phyloP scores from a whole-genome alignment of 2,888 invertebrate genomes.

The Meloe dianella region DNA sequence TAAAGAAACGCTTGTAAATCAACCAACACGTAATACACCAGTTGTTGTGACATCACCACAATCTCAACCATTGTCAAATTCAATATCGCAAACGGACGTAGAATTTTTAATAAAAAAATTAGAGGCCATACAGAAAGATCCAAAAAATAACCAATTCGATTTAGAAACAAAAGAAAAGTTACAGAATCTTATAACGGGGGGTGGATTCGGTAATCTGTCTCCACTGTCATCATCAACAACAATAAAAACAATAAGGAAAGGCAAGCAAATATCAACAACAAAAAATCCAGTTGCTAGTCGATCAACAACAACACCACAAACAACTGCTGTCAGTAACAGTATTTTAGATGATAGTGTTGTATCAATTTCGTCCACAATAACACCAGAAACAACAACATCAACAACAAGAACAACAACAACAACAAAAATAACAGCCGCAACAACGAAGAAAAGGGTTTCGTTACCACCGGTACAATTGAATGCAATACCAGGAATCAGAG shows the following conservation, averaged over 20 bases:
- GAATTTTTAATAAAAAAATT: conserved; percentile 51
- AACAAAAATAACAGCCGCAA: conserved; percentile 28
- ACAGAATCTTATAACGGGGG: conserved; percentile 46
- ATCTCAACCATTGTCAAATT: conserved; percentile 36
- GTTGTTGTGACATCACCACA: conserved; percentile 49
- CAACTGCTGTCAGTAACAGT: conserved; percentile 38
- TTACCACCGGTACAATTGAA: conserved; percentile 55
- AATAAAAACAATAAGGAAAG: conserved; percentile 36
- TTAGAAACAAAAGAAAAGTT: conserved; percentile 49
- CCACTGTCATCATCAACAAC: conserved; percentile 44
- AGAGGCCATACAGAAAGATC: conserved; percentile 54
- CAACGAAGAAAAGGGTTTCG: conserved; percentile 38
- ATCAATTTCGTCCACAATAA: conserved; percentile 27
- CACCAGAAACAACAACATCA: conserved; percentile 31
- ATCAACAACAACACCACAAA: conserved; percentile 29
- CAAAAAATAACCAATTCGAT: conserved; percentile 50
- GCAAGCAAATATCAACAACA: conserved; percentile 12
- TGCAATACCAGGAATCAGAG: conserved; percentile 54
- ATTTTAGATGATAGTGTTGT: conserved; percentile 18
- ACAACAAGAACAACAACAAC: conserved; percentile 34
- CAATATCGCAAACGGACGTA: conserved; percentile 50
- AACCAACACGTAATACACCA: conserved; percentile 53
- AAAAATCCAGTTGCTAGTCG: conserved; percentile 24
- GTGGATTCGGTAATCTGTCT: conserved; percentile 32
- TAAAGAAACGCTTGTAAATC: conserved; percentile 28